Percentiles rank a stretch among this genome's conserved stretches.
These are phyloP conservation scores for Clarias macrocephalus DNA, from an alignment of 2,113 vertebrate genomes.

Conservation along the genomic window DNA sequence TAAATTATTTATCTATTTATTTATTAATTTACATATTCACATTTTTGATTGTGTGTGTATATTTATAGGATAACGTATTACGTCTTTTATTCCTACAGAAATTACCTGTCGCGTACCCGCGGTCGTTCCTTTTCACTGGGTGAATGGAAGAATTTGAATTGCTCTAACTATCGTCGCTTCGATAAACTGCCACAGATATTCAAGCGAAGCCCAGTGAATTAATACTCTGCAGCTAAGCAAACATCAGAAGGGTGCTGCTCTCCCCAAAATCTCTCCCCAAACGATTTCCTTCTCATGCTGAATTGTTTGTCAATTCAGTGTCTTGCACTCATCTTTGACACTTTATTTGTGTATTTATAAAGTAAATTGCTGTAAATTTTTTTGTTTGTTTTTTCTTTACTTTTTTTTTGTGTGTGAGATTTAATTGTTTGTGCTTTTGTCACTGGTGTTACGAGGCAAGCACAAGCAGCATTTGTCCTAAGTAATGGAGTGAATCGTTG, in stretches of 20 bases:
- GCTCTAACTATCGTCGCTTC: conserved; percentile 45
- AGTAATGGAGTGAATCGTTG: background rate
- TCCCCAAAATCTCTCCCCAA: background rate
- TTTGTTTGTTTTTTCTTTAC: background rate
- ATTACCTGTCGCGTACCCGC: conserved; percentile 46
- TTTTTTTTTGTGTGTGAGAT: background rate
- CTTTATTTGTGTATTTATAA: background rate
- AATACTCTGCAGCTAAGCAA: background rate
- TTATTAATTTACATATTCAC: too few relatives aligned
- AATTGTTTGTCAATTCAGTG: background rate
- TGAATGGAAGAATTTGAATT: conserved; percentile 57
- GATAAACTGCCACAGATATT: conserved; percentile 49
- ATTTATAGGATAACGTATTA: background rate
- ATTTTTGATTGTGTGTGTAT: background rate
- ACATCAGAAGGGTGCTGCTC: background rate
- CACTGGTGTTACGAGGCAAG: background rate
- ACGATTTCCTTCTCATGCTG: background rate
- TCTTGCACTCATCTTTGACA: background rate
- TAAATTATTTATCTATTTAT: too few relatives aligned
- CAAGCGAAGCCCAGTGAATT: conserved; percentile 30
- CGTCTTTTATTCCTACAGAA: conserved; percentile 55
- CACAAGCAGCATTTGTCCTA: background rate
- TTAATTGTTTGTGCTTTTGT: background rate
- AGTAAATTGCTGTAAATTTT: background rate
- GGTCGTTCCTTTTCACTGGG: conserved; percentile 33